Base-by-base conservation (phyloP, 2,113 vertebrate genomes). In the Oryzias woworae region DNA sequence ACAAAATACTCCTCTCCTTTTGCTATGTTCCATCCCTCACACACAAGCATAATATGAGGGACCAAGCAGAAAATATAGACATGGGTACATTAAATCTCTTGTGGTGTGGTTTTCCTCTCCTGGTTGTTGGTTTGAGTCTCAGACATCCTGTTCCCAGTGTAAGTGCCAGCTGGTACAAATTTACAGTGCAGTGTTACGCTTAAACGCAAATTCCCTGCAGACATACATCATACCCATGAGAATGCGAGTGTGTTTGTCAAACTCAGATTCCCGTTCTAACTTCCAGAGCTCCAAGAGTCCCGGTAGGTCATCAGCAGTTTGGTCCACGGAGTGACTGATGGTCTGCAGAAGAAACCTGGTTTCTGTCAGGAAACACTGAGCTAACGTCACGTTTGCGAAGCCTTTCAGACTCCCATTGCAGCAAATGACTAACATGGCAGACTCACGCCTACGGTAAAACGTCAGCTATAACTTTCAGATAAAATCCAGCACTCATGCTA, bases 111-210 rank as follows among this genome's bases (percentile, higher is more conserved):
- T 80, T 77, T 57, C 51, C 65, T 20, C 12, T 26, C 12, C 22
- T 69, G 59, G 47, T 58, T 14, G 45, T n/a, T 44, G 69, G 61
- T 64, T 66, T 60, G 18, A 41, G 44, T 66, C 71, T 56, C 64
- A 54, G 18, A 59, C 24, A 13, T 75, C 75, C 80, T 55, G 69
- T 74, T 66, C 65, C 66, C 59, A 63, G 56, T 53, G 26, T 36
- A 17, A 7, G 51, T 22, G 48, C 50, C 57, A 69, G 62, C 57
- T 73, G 73, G 49, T 52, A 23, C 54, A 66, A 31, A 63, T 77
- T 69, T 62, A 31, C 52, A 49, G 49, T 12, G 23, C 20, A 47
- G 22, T 2, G 18, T 48, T 60, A 54, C 2, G 46, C 68, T 69
- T 61, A 66, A 56, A 63, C 1, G 5, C 73, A 58, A 67, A 68